Conservation (phyloP, 2,797 vertebrate species). For the Coregonus suidteri region DNA sequence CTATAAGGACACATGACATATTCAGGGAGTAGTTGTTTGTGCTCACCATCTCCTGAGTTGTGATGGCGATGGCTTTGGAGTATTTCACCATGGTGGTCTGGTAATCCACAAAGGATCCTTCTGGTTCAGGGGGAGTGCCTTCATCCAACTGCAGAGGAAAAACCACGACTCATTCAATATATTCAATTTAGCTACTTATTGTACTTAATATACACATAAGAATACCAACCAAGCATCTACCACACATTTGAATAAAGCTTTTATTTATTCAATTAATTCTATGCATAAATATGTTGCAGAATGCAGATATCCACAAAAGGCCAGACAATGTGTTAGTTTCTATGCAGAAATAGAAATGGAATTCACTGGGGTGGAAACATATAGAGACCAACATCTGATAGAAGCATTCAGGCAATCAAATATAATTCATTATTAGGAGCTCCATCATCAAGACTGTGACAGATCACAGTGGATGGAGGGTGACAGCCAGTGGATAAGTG, state of each 20-base stretch:
- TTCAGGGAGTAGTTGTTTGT: not conserved
- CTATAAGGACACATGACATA: not conserved
- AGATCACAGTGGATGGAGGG: constrained; percentile 25
- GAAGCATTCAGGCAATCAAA: not conserved
- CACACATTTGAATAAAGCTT: too few species aligned
- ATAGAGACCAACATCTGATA: not conserved
- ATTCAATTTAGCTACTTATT: constrained; percentile 1
- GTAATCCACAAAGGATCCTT: constrained; percentile 96
- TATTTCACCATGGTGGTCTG: constrained; percentile 98
- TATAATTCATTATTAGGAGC: constrained; percentile 43
- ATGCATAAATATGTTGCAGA: too few species aligned
- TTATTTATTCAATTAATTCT: too few species aligned
- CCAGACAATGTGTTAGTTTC: not conserved
- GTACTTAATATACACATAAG: constrained; percentile 2
- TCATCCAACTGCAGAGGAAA: constrained; percentile 85
- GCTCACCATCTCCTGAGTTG: constrained; percentile 98
- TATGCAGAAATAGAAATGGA: not conserved
- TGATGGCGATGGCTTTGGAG: constrained; percentile 96
- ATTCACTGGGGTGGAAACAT: not conserved
- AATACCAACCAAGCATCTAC: not conserved
- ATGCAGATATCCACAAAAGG: too few species aligned
- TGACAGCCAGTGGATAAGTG: constrained; percentile 44
- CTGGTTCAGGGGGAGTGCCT: constrained; percentile 91
- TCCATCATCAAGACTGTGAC: constrained; percentile 40
- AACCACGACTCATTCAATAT: not conserved